A percentile compares a stretch with the other conserved stretches of the same genome.
Conservation (phyloP, 2,888 invertebrate species). For the Cheilosia variabilis region DNA sequence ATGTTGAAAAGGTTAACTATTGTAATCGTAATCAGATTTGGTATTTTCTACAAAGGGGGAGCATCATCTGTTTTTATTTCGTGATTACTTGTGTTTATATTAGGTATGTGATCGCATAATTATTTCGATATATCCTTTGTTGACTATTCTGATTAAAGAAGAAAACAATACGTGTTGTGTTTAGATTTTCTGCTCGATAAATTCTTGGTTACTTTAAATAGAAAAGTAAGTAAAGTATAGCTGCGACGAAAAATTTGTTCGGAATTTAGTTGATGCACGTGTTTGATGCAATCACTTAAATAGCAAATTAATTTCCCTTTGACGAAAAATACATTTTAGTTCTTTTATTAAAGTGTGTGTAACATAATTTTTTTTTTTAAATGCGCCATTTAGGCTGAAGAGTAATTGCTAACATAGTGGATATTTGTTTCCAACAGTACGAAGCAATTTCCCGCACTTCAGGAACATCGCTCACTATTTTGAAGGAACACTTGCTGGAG, state of each 20-base stretch:
- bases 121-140: slow-evolving; percentile 62
- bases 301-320: too few species aligned
- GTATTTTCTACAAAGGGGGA: slow-evolving; percentile 48
- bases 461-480: too few species aligned
- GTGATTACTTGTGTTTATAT: slow-evolving; percentile 65
- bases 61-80: slow-evolving; percentile 60
- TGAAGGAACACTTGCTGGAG: too few species aligned
- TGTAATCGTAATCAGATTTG: slow-evolving; percentile 74
- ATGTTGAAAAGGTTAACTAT: slow-evolving; percentile 72
- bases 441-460: too few species aligned
- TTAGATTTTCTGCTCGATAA: background rate
- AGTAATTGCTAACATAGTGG: too few species aligned
- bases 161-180: slow-evolving; percentile 37
- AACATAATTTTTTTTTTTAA: too few species aligned
- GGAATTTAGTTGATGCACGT: background rate
- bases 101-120: slow-evolving; percentile 70
- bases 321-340: too few species aligned
- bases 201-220: too few species aligned
- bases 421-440: too few species aligned
- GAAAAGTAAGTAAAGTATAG: too few species aligned
- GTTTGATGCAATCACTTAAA: background rate
- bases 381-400: too few species aligned
- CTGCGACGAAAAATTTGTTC: background rate
- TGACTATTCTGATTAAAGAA: slow-evolving; percentile 44
- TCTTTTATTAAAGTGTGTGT: too few species aligned